These are phyloP conservation scores for Ranitomeya imitator DNA, from an alignment of 2,113 vertebrate genomes.

Conservation along the genomic window DNA sequence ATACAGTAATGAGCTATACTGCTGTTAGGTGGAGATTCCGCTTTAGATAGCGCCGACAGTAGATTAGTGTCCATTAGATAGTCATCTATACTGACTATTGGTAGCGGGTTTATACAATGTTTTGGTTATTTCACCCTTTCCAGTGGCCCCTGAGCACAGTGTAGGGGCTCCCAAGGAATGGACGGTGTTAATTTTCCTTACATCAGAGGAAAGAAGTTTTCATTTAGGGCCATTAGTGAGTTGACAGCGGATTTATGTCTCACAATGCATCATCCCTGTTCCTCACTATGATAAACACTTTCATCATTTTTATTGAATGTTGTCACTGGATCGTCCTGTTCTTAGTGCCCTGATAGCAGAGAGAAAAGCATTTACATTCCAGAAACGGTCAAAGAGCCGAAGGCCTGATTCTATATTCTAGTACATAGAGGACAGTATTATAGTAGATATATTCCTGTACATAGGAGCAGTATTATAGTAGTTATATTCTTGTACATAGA, in stretches of 20 bases:
- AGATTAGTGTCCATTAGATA: too few relatives aligned
- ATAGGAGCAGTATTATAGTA: background rate
- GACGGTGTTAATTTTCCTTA: conserved; percentile 8
- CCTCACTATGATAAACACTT: background rate
- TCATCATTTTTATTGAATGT: conserved; percentile 28
- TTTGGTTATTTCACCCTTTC: background rate
- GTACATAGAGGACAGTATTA: background rate
- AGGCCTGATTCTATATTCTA: background rate
- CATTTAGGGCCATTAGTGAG: conserved; percentile 11
- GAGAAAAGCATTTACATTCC: background rate
- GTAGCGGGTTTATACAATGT: background rate
- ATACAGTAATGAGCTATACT: background rate
- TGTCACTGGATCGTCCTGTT: background rate
- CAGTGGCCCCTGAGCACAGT: background rate
- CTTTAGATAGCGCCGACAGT: background rate
- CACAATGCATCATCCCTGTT: background rate
- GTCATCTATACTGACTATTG: background rate
- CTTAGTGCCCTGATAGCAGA: background rate
- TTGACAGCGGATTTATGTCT: background rate
- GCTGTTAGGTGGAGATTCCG: too few relatives aligned
- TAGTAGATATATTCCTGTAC: background rate
- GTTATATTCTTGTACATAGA: background rate
- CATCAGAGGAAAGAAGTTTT: background rate
- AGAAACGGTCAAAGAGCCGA: background rate
- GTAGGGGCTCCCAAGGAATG: background rate